Percentiles rank a stretch among this genome's conserved stretches.
These are phyloP conservation scores for Micrastur ruficollis DNA, from an alignment of 2,797 vertebrate species.

Conservation along the genomic window DNA sequence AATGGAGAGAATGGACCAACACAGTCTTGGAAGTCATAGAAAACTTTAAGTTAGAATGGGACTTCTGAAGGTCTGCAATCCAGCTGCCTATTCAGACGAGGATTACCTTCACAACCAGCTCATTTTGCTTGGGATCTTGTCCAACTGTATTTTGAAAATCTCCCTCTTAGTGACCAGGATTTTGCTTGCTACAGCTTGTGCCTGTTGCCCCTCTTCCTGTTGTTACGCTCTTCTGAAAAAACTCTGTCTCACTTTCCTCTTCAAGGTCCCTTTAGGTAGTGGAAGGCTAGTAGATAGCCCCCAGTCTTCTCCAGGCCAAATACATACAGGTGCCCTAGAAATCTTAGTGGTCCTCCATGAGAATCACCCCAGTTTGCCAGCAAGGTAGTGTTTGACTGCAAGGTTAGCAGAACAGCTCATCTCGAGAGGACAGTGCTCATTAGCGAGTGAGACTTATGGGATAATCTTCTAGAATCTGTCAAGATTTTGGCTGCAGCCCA, in stretches of 20 bases:
- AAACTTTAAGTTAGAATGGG: neutral
- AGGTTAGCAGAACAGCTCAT: neutral
- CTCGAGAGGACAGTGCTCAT: fast-evolving
- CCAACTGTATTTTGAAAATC: neutral
- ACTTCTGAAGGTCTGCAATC: neutral
- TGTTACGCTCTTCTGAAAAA: fast-evolving
- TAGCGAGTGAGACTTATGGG: neutral
- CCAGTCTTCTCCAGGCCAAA: neutral
- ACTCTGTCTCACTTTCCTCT: neutral
- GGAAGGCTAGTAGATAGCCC: neutral
- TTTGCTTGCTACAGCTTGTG: neutral
- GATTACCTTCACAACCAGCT: neutral
- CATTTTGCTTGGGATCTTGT: neutral
- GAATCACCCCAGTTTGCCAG: neutral
- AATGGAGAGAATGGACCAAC: neutral
- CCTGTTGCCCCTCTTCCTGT: neutral
- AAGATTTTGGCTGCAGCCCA: neutral
- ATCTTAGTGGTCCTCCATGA: neutral
- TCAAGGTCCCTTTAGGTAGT: neutral
- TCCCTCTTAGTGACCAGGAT: neutral
- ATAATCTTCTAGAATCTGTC: neutral
- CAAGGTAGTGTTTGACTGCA: neutral
- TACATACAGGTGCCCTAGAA: neutral
- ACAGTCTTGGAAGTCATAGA: neutral
- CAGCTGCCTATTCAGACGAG: neutral